These are phyloP conservation scores for Ylistrum balloti DNA, from an alignment of 1,140 invertebrate species.

Conservation along the genomic window DNA sequence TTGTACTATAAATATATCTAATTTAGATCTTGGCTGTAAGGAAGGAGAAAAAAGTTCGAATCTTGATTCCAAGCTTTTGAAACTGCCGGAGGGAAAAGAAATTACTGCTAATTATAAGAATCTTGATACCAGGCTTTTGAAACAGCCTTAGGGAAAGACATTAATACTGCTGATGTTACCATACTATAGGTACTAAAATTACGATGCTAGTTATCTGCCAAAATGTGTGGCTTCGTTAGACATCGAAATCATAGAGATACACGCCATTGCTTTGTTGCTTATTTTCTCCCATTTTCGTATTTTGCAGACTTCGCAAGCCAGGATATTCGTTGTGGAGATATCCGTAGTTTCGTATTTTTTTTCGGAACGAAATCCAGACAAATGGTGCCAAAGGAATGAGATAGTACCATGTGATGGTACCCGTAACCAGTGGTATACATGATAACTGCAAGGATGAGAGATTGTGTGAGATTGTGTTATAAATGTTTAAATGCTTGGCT, in stretches of 20 bases:
- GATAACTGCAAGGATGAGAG: neutral
- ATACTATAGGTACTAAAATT: too few relatives aligned
- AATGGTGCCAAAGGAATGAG: slow-evolving; percentile 29
- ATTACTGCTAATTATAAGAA: too few relatives aligned
- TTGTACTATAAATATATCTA: neutral
- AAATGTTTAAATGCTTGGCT: neutral
- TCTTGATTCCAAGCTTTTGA: neutral
- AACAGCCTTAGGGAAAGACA: too few relatives aligned
- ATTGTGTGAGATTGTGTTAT: neutral
- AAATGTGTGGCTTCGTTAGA: neutral
- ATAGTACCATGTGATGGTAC: neutral
- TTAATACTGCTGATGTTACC: too few relatives aligned
- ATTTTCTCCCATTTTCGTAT: neutral
- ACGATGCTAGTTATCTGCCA: too few relatives aligned
- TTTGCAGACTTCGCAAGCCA: neutral
- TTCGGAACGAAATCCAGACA: neutral
- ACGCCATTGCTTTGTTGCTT: neutral
- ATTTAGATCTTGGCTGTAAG: neutral
- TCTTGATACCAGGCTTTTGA: too few relatives aligned
- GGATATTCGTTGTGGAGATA: neutral
- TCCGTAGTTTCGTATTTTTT: neutral
- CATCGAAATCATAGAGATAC: neutral
- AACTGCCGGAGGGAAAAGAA: neutral
- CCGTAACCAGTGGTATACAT: neutral
- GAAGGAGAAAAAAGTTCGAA: neutral